Percentiles rank a stretch among this genome's conserved stretches.
These are phyloP conservation scores for Xyrichtys novacula DNA, from an alignment of 2,797 vertebrate genomes.

Conservation along the genomic window DNA sequence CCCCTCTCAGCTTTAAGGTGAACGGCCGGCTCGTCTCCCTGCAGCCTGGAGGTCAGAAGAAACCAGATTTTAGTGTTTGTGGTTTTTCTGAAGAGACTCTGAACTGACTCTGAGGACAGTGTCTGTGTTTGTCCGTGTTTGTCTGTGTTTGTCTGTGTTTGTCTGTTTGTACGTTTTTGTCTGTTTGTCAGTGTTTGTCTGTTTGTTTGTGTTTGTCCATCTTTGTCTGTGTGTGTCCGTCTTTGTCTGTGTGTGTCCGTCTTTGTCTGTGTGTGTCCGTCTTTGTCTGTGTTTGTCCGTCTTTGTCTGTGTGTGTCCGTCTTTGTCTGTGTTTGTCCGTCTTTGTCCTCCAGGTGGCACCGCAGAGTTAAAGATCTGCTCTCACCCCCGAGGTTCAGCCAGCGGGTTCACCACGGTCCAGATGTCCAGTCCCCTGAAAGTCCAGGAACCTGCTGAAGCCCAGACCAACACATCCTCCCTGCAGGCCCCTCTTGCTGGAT, in stretches of 20 bases:
- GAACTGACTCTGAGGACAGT: too few species aligned
- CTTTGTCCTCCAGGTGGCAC: slow-evolving; percentile 42
- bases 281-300: too few species aligned
- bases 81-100: neutral
- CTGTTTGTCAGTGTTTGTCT: too few species aligned
- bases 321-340: too few species aligned
- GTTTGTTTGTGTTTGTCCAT: too few species aligned
- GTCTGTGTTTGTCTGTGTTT: too few species aligned
- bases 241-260: too few species aligned
- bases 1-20: slow-evolving; percentile 55
- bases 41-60: slow-evolving; percentile 61
- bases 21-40: slow-evolving; percentile 50
- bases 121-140: too few species aligned
- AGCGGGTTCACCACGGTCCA: slow-evolving; percentile 65
- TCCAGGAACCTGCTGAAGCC: slow-evolving; percentile 6
- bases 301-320: too few species aligned
- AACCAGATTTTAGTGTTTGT: neutral
- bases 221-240: too few species aligned
- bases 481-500: neutral
- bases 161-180: too few species aligned
- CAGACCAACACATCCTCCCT: slow-evolving; percentile 9
- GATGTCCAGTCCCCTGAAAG: slow-evolving; percentile 22
- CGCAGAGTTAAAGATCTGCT: slow-evolving; percentile 42
- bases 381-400: slow-evolving; percentile 59
- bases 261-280: too few species aligned